phyloP scores from a whole-genome alignment of 2,888 invertebrate species.

The Platycnemis pennipes region DNA sequence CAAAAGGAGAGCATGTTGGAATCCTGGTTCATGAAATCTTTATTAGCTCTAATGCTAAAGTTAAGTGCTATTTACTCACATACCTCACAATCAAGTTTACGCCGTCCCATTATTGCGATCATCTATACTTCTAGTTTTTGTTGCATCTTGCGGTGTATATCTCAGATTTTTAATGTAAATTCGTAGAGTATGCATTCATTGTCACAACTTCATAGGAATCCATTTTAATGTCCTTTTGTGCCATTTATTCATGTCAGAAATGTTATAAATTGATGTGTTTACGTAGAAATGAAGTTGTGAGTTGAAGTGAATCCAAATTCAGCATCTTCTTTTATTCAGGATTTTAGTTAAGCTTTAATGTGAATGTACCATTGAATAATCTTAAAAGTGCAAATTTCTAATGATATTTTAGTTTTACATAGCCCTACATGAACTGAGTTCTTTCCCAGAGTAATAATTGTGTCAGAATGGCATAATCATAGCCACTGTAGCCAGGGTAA shows the following conservation, averaged over 20 bases:
- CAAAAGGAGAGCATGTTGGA: not conserved
- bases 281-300: not conserved
- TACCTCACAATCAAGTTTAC: conserved; percentile 27
- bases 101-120: not conserved
- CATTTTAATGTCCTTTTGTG: not conserved
- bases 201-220: not conserved
- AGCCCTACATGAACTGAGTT: not conserved
- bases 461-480: conserved; percentile 46
- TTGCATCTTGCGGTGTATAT: not conserved
- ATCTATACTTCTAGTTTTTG: not conserved
- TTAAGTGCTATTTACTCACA: conserved; percentile 10
- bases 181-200: not conserved
- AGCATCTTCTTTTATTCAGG: not conserved
- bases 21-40: conserved; percentile 7
- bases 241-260: no score
- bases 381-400: not conserved
- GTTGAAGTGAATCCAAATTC: not conserved
- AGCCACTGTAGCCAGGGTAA: conserved; percentile 61
- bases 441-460: not conserved
- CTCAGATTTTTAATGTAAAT: not conserved
- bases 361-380: not conserved
- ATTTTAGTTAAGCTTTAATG: not conserved
- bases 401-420: not conserved
- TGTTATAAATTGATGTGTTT: not conserved
- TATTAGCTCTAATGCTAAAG: not conserved